Base-by-base conservation (phyloP, 2,113 vertebrate genomes). In the Ictalurus furcatus region DNA sequence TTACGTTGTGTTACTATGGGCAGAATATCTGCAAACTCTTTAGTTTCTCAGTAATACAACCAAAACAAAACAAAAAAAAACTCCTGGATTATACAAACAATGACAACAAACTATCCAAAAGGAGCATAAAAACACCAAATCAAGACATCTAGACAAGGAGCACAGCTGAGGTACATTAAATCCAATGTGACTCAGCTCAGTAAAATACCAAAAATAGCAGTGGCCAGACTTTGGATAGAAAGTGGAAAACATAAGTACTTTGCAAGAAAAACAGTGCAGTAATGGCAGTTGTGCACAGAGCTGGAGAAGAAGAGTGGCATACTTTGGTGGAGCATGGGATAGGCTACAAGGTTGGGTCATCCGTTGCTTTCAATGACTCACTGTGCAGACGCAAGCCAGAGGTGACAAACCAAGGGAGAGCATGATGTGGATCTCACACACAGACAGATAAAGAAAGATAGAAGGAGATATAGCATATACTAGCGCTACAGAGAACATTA, bases 161-260 rank as follows among this genome's bases (percentile, higher is more conserved):
- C 84, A 54, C 90, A 91, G 84, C 90, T 90, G 89, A 86, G 58
- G 71, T 25, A 86, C 63, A 67, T 87, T 90, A 71, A 84, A 86
- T 87, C 89, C 73, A 90, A 44, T 23, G 76, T 87, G 79, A 90
- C 79, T 90, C 85, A 91, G 90, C 81, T 80, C 48, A 79, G 74
- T 79, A 80, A 90, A 91, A 91, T 67, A 83, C 87, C 85, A 88
- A 67, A 90, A 91, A 91, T 86, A 87, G 79, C 76, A 86, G 84
- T 61, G 65, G 84, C 76, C 87, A 89, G 82, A 85, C 83, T 87
- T 73, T 74, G 48, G 76, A 86, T 79, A 65, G 87, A 90, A 61
- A 84, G 71, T 76, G 88, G 79, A 89, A 86, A 89, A 89, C 59
- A 86, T 71, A 89, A 87, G 88, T 23, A 59, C 61, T 76, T 52